Base-by-base conservation (phyloP, 2,888 invertebrate genomes). In the Phyllotreta cruciferae region DNA sequence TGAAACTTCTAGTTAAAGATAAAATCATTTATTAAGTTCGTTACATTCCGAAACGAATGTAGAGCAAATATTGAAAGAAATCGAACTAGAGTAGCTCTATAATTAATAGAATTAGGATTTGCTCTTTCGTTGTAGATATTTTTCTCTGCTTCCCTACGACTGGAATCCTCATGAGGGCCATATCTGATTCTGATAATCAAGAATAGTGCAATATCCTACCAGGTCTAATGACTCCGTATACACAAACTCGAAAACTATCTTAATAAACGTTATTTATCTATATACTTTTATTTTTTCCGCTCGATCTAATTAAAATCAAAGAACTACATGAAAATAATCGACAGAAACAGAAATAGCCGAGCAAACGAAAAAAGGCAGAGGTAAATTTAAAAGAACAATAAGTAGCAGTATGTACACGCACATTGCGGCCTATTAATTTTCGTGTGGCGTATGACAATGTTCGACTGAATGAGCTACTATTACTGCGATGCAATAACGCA, bases 91-190 rank as follows among this genome's bases (percentile, higher is more conserved):
- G 66, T 67, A 61, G 63, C 54, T 67, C 63, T 62, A 62, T 70
- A 72, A 72, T 72, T 72, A 70, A 72, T 72, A 70, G 70, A 72
- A 72, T 72, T 71, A 70, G 69, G 71, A 67, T 72, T 70, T 69
- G 71, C 70, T 70, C 70, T 73, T 71, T 63, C 64, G 63, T 52
- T 68, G 69, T 62, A 63, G 62, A 67, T 54, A 55, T 55, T 62
- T 60, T 57, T 55, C 63, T 66, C 57, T 64, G 49, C 57, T 58
- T 53, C 47, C 47, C 62, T 65, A 64, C 63, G 67, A 65, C 63
- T 60, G 14, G 66, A 69, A 67, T 67, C 63, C 68, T 61, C 68
- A 56, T 60, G 65, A 66, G 67, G 60, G 61, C 64, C 62, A 64
- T 67, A 64, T 62, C 66, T 64, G 64, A 67, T 64, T 62, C 64